Base-by-base conservation (phyloP, 2,888 invertebrate species). In the Glaucopsyche alexis region DNA sequence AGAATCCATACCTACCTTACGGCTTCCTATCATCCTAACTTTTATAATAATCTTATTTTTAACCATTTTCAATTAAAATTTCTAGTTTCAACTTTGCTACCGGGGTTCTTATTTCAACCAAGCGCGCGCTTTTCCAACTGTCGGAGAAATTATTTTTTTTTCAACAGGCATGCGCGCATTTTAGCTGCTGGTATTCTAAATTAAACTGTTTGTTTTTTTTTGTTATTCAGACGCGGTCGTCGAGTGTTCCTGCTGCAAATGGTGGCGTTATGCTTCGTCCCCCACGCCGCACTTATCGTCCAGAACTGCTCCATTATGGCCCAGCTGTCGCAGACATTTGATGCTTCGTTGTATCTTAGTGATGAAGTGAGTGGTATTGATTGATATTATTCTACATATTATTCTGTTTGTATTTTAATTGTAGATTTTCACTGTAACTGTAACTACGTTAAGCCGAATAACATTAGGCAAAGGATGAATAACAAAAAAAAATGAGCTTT, bases 301-400 rank as follows among this genome's bases (percentile, higher is more conserved):
- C 94, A 94, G 83, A 94, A 94, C 85, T 93, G 93, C 77, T 88
- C 93, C 77, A 88, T 91, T 74, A 93, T 94, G 91, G 89, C 91
- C 0, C 89, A 88, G 67, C 87, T 94, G 1, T 89, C 93, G 0
- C 84, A 85, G 52, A 90, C 92, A 1, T 81, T 94, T 76, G 88
- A 91, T 75, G 86, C 91, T 0, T 93, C 94, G 0, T 78, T 90
- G 9, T 91, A 89, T 78, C 83, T 94, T 65, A 85, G 92, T 75
- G 82, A 86, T 55, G 93, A 94, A 91, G 94, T 94, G 79, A 79
- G 80, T 29, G 29, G 29, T 29, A 4, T 29, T 29, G 0, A 3
- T 74, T 5, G 4, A 45, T 45, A 45, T 9, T 45, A 5, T 45
- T 11, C 45, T 11, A 45, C 45, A 29, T 4, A 29, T 29, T 4